A percentile compares a stretch with the other conserved stretches of the same genome.
phyloP scores from a whole-genome alignment of 2,888 invertebrate species.

The Neoaliturus tenellus region DNA sequence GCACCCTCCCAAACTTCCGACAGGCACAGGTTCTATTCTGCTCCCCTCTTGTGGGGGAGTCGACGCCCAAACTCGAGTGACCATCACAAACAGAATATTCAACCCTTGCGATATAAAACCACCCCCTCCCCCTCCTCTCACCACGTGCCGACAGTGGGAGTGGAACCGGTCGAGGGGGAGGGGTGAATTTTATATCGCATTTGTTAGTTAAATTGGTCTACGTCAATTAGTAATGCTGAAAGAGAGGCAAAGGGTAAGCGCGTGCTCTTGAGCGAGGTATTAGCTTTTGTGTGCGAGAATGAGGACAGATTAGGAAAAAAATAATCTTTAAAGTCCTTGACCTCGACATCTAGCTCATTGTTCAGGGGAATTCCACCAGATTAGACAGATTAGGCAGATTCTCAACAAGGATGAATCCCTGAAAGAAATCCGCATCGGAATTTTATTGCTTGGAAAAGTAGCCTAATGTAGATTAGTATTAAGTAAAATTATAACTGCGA shows the following conservation, averaged over 20 bases:
- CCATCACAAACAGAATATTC: conserved; percentile 38
- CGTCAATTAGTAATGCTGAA: conserved; percentile 1
- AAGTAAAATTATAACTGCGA: too few species aligned
- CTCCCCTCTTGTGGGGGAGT: neutral
- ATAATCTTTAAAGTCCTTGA: too few species aligned
- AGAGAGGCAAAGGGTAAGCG: neutral
- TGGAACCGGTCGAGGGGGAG: neutral
- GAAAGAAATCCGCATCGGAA: too few species aligned
- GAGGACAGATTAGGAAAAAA: too few species aligned
- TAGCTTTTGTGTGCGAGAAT: neutral
- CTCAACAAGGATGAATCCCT: too few species aligned
- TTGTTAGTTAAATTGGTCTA: conserved; percentile 20
- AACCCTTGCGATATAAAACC: neutral
- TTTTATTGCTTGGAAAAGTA: too few species aligned
- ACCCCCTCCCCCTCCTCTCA: neutral
- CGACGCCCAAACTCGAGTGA: neutral
- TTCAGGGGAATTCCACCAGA: too few species aligned
- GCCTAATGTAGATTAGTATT: too few species aligned
- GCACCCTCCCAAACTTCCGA: conserved; percentile 1
- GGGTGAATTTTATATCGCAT: conserved; percentile 21
- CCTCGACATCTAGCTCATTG: too few species aligned
- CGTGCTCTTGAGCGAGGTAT: neutral
- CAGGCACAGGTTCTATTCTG: conserved; percentile 32
- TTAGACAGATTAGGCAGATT: too few species aligned
- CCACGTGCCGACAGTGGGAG: conserved; percentile 37